Evolutionary conservation across 2,113 vertebrate species (phyloP), one percentile per base, ranked within the genome.

Genomic region (Struthidea cinerea): DNA sequence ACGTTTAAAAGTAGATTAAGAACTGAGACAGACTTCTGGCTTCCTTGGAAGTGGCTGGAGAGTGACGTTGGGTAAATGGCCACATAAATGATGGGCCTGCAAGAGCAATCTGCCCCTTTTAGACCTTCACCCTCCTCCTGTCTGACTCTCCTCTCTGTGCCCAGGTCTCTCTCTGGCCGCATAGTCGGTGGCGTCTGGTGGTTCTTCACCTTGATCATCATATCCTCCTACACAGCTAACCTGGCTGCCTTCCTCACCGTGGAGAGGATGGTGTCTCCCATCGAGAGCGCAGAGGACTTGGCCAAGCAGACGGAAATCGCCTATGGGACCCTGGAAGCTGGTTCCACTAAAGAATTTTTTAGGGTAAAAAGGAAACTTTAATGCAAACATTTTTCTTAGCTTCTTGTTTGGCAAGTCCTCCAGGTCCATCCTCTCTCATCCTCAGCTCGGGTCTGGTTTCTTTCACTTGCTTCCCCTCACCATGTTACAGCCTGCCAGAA

Each of bases 151-250:
- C 68, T 77, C 76, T 94, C 89, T 95, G 95, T 77, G 76, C 96
- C 80, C 92, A 99, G 99, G 97, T 99, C 99, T 76, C 98, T 99
- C 65, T 99, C 99, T 0, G 99, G 99, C 61, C 99, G 99, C 37
- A 99, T 99, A 42, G 99, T 99, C 1, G 99, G 99, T 65, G 99
- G 99, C 1, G 99, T 99, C 94, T 99, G 99, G 99, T 99, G 99
- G 99, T 99, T 99, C 98, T 99, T 99, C 98, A 99, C 99, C 84
- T 98, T 99, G 96, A 99, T 99, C 98, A 99, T 99, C 98, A 99
- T 99, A 96, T 99, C 99, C 27, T 99, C 99, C 74, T 99, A 99
- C 92, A 99, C 99, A 88, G 99, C 99, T 95, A 99, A 99, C 97
- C 97, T 99, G 98, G 99, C 99, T 28, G 99, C 99, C 94, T 99